Conservation (phyloP, 2,113 vertebrate genomes). For the Nansenia antarctica region DNA sequence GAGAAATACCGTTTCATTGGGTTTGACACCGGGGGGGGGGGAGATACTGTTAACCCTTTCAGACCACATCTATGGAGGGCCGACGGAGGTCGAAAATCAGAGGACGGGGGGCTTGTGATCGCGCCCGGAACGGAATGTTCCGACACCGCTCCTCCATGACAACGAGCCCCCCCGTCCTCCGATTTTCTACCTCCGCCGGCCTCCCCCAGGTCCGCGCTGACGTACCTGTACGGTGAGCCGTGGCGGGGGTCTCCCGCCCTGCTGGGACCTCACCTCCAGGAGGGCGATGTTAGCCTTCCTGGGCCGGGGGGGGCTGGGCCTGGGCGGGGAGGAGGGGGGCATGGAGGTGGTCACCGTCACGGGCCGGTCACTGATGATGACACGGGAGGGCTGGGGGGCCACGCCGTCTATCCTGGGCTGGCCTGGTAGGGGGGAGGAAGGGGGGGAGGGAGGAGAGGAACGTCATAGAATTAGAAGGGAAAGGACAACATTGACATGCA, state of each 20-base stretch:
- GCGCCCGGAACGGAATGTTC: too few species aligned
- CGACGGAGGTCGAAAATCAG: too few species aligned
- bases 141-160: too few species aligned
- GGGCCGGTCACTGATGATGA: slow-evolving; percentile 54
- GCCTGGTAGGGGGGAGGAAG: slow-evolving; percentile 73
- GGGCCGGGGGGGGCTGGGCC: slow-evolving; percentile 34
- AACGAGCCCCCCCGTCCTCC: too few species aligned
- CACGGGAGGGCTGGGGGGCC: slow-evolving; percentile 58
- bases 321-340: slow-evolving; percentile 61
- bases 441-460: neutral
- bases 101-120: too few species aligned
- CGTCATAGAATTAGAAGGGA: neutral
- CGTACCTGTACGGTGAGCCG: slow-evolving; percentile 82
- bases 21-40: too few species aligned
- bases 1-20: too few species aligned
- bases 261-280: slow-evolving; percentile 72
- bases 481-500: too few species aligned
- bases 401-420: slow-evolving; percentile 72
- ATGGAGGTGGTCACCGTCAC: slow-evolving; percentile 73
- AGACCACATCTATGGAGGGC: too few species aligned
- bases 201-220: too few species aligned
- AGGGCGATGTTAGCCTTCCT: slow-evolving; percentile 73
- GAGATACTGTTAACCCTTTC: too few species aligned
- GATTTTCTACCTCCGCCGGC: too few species aligned
- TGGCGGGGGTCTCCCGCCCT: slow-evolving; percentile 71